Evolutionary conservation across 1,140 invertebrate genomes (phyloP), one percentile per base, ranked within the genome.

Genomic region (Trachymyrmex cornetzi): DNA sequence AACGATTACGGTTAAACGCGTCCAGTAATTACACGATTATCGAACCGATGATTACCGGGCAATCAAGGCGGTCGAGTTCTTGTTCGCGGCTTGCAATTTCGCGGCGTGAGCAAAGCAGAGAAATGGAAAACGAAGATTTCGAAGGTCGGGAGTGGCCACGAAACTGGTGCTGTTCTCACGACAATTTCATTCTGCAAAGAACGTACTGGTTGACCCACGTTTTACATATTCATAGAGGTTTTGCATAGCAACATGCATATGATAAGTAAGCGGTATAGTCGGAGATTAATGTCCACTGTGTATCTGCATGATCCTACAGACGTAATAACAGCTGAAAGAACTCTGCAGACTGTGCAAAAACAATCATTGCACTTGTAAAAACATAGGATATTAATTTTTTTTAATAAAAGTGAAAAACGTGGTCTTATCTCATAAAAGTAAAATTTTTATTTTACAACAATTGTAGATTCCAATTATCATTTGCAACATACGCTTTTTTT

Each of bases 1-100:
- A 85, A 86, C 75, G 86, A 91, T 92, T 92, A 90, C 77, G 77
- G 85, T 79, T 90, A 90, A 92, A 87, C 87, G 88, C 85, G 24
- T 63, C 59, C 48, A 67, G 12, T 53, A 89, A 77, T 89, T 85
- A 59, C 61, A 74, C 57, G 87, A 61, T 79, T 82, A 86, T 87
- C 77, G 30, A 22, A 34, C 66, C 61, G 57, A 53, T 30, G n/a
- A 57, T 81, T 57, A 53, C 9, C 24, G 53, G n/a, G 48, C 74
- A 85, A 79, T 85, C 34, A 44, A 77, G 48, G n/a, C 38, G 16
- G 0, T 27, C n/a, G 38, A 67, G 72, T 27, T 59, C 27, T 48
- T 38, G 50, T n/a, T 22, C 44, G 1, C 50, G 27, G 50, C 34
- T 87, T 66, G n/a, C 22, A 64, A 61, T 86, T 61, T 81, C n/a